These are phyloP conservation scores for Deroptyus accipitrinus DNA, from an alignment of 2,113 vertebrate species.

Conservation along the genomic window DNA sequence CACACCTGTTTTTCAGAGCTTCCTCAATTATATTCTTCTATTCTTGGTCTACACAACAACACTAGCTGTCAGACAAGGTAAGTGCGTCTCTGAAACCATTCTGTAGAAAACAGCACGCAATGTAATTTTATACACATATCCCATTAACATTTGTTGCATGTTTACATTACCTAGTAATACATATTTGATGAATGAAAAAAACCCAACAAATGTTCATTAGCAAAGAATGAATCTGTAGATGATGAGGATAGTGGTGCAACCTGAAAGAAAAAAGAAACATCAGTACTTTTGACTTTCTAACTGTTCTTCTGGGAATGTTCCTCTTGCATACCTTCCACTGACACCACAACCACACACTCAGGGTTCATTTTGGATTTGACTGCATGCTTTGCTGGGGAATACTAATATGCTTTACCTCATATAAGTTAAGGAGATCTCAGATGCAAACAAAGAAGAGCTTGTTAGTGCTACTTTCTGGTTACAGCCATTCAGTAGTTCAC, in stretches of 20 bases:
- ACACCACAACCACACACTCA: not conserved
- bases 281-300: not conserved
- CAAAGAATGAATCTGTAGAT: not conserved
- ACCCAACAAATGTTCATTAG: not conserved
- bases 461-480: not conserved
- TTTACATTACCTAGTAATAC: not conserved
- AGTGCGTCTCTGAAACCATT: slow-evolving; percentile 30
- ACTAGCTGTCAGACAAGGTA: slow-evolving; percentile 94
- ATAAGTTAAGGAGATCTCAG: not conserved
- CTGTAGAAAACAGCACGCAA: not conserved
- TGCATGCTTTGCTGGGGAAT: not conserved
- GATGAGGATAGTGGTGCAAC: not conserved
- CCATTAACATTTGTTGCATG: not conserved
- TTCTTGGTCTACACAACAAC: slow-evolving; percentile 97
- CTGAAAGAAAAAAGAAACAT: not conserved
- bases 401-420: not conserved
- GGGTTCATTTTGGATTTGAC: not conserved
- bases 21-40: slow-evolving; percentile 95
- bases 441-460: not conserved
- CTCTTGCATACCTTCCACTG: not conserved
- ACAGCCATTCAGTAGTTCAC: not conserved
- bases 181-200: not conserved
- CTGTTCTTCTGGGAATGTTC: not conserved
- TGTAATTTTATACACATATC: not conserved
- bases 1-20: slow-evolving; percentile 96